These are phyloP conservation scores for Drosophila pseudotalamancana DNA, from an alignment of 2,888 invertebrate genomes.

Conservation along the genomic window DNA sequence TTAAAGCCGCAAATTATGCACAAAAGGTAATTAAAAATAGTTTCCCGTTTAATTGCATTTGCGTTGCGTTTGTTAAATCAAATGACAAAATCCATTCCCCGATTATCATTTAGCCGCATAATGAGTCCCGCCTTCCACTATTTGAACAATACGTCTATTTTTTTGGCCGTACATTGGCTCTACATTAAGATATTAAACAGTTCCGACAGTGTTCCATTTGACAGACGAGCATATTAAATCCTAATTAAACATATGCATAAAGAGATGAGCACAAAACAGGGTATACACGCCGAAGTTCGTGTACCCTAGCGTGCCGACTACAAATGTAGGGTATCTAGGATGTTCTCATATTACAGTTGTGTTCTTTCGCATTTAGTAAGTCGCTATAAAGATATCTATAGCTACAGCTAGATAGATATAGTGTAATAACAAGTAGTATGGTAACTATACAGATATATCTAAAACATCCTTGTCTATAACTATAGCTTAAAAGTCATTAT, in stretches of 20 bases:
- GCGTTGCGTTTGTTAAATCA: slow-evolving; percentile 53
- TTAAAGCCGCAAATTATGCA: slow-evolving; percentile 70
- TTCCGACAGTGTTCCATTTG: slow-evolving; percentile 33
- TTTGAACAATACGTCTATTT: too few relatives aligned
- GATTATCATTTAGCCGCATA: slow-evolving; percentile 50
- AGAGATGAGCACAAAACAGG: not conserved
- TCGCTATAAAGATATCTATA: too few relatives aligned
- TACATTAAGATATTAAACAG: slow-evolving; percentile 2
- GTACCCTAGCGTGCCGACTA: not conserved
- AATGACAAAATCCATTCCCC: slow-evolving; percentile 41
- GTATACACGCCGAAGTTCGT: not conserved
- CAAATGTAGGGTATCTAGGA: too few relatives aligned
- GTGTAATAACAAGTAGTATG: too few relatives aligned
- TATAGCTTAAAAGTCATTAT: too few relatives aligned
- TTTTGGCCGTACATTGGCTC: not conserved
- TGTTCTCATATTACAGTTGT: too few relatives aligned
- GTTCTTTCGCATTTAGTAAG: too few relatives aligned
- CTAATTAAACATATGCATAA: slow-evolving; percentile 37
- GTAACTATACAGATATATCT: too few relatives aligned
- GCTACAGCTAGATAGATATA: too few relatives aligned
- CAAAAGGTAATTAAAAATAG: slow-evolving; percentile 66
- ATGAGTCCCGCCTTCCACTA: slow-evolving; percentile 1
- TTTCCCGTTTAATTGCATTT: slow-evolving; percentile 66
- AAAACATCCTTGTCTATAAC: too few relatives aligned
- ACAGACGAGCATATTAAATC: slow-evolving; percentile 50